These are phyloP conservation scores for Mycetomoellerius zeteki DNA, from an alignment of 1,140 invertebrate species.

Conservation along the genomic window DNA sequence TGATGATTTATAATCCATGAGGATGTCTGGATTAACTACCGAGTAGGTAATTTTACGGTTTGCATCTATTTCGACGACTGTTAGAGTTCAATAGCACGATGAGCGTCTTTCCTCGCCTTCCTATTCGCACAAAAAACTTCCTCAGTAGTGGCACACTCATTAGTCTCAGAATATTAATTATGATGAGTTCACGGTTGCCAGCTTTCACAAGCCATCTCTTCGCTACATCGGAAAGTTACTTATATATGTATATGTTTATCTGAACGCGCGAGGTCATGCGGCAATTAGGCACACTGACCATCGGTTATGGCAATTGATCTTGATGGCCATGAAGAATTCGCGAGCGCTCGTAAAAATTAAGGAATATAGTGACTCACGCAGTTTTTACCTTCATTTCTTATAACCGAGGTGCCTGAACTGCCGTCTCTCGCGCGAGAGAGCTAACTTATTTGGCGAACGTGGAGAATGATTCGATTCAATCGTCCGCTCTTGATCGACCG, in stretches of 20 bases:
- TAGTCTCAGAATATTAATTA: conserved; percentile 43
- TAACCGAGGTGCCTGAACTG: background rate
- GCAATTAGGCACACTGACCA: conserved; percentile 55
- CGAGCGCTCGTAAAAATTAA: conserved; percentile 47
- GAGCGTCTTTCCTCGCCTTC: background rate
- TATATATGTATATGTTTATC: conserved; percentile 10
- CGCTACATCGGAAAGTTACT: conserved; percentile 30
- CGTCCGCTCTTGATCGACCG: conserved; percentile 8
- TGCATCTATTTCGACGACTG: conserved; percentile 36
- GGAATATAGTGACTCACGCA: conserved; percentile 48
- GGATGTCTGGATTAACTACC: conserved; percentile 15
- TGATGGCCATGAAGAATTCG: conserved; percentile 52
- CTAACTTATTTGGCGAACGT: conserved; percentile 51
- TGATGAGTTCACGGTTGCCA: conserved; percentile 13
- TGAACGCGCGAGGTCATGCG: conserved; percentile 49
- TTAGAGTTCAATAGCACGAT: conserved; percentile 31
- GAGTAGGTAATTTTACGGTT: conserved; percentile 39
- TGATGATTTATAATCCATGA: conserved; percentile 13
- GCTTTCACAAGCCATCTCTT: conserved; percentile 33
- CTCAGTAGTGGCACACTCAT: conserved; percentile 9
- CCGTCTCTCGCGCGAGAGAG: conserved; percentile 24
- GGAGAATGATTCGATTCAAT: conserved; percentile 45
- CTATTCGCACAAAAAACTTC: conserved; percentile 2
- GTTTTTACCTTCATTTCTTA: conserved; percentile 36
- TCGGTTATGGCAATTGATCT: conserved; percentile 62